A percentile compares a stretch with the other conserved stretches of the same genome.
phyloP scores from a whole-genome alignment of 2,888 invertebrate genomes.

The Cyclophora punctaria region DNA sequence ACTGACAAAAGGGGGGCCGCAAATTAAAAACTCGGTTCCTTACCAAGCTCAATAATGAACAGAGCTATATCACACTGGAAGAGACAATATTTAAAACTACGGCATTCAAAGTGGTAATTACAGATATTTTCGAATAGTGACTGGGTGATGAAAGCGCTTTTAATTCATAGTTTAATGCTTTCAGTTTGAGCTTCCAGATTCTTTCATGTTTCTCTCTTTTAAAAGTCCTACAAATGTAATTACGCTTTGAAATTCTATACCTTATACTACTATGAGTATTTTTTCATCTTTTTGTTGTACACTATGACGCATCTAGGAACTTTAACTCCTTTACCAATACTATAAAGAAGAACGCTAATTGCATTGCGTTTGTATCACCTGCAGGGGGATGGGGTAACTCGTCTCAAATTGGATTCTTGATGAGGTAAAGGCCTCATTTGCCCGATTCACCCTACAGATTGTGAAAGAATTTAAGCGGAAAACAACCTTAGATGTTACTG shows the following conservation, averaged over 20 bases:
- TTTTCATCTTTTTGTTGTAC: too few relatives aligned
- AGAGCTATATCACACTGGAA: slow-evolving; percentile 31
- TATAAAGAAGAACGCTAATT: slow-evolving; percentile 51
- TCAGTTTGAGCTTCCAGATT: too few relatives aligned
- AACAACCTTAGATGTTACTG: too few relatives aligned
- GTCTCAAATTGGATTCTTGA: slow-evolving; percentile 63
- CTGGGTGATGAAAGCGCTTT: too few relatives aligned
- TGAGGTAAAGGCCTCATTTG: slow-evolving; percentile 61
- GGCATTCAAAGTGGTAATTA: too few relatives aligned
- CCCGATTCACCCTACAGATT: slow-evolving; percentile 36
- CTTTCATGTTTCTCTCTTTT: too few relatives aligned
- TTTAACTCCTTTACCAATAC: slow-evolving; percentile 22
- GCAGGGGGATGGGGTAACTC: slow-evolving; percentile 46
- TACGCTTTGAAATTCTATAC: too few relatives aligned
- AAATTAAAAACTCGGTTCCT: slow-evolving; percentile 63
- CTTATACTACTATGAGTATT: too few relatives aligned
- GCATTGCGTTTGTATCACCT: slow-evolving; percentile 68
- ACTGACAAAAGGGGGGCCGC: slow-evolving; percentile 55
- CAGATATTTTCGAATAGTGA: too few relatives aligned
- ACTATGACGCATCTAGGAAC: slow-evolving; percentile 15
- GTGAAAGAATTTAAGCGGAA: slow-evolving; percentile 21
- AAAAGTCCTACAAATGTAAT: too few relatives aligned
- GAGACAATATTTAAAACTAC: slow-evolving; percentile 11
- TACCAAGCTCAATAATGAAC: slow-evolving; percentile 48
- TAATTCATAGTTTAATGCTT: too few relatives aligned